Conservation (phyloP, 1,140 invertebrate genomes). For the Listronotus oregonensis region DNA sequence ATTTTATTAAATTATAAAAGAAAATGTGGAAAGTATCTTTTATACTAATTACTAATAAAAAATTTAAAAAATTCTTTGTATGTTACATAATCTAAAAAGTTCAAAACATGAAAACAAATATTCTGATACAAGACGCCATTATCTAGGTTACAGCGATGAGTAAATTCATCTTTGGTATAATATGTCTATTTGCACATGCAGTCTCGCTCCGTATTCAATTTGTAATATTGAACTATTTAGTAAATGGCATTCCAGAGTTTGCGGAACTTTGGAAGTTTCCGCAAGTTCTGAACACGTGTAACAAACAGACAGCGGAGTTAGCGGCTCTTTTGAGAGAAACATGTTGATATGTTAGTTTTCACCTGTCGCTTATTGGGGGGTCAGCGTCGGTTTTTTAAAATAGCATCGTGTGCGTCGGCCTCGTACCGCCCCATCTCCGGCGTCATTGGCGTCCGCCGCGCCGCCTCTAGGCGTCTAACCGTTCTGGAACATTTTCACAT, state of each 20-base stretch:
- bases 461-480: slow-evolving; percentile 48
- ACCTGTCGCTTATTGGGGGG: slow-evolving; percentile 44
- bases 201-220: slow-evolving; percentile 31
- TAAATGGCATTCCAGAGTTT: slow-evolving; percentile 36
- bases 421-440: slow-evolving; percentile 44
- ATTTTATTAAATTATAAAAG: no score
- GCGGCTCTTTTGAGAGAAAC: slow-evolving; percentile 34
- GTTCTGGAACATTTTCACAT: slow-evolving; percentile 40
- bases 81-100: no score
- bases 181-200: slow-evolving; percentile 28
- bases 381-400: slow-evolving; percentile 47
- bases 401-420: slow-evolving; percentile 46
- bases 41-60: no score
- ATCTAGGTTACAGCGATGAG: slow-evolving; percentile 16
- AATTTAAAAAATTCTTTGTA: no score
- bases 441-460: slow-evolving; percentile 52
- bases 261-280: slow-evolving; percentile 27
- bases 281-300: slow-evolving; percentile 37
- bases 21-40: no score
- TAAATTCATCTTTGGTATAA: slow-evolving; percentile 14
- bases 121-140: neutral
- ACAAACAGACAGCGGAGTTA: slow-evolving; percentile 33
- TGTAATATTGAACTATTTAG: slow-evolving; percentile 39
- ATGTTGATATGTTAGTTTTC: slow-evolving; percentile 43
- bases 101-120: neutral